phyloP scores from a whole-genome alignment of 2,113 vertebrate species.

The Saccopteryx leptura region DNA sequence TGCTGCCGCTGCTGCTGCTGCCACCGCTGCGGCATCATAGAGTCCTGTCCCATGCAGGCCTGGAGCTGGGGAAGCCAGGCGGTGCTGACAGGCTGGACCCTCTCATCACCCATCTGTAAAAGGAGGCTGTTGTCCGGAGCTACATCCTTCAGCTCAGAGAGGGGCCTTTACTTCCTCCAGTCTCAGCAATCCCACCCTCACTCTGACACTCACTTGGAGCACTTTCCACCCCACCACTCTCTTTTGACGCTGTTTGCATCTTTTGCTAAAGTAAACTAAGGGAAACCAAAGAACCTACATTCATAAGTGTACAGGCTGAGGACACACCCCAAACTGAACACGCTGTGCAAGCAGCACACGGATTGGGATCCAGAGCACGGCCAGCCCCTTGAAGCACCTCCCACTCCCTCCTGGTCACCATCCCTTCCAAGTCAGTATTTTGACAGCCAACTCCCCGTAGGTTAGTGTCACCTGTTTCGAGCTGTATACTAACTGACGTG shows the following conservation, averaged over 20 bases:
- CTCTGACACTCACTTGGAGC: fast-evolving
- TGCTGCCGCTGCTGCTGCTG: fast-evolving
- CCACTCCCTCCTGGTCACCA: fast-evolving
- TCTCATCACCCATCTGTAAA: background rate
- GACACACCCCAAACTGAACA: background rate
- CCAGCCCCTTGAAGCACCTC: fast-evolving
- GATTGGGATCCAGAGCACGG: fast-evolving
- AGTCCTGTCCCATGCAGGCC: background rate
- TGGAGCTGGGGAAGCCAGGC: background rate
- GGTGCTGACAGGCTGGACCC: fast-evolving
- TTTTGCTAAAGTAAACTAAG: background rate
- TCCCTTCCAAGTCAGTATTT: background rate
- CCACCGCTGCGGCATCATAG: fast-evolving
- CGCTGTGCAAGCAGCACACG: fast-evolving
- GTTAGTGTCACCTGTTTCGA: background rate
- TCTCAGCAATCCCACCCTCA: no score
- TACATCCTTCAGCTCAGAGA: background rate
- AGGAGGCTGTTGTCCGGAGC: background rate
- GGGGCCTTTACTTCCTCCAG: background rate
- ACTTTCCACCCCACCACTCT: background rate
- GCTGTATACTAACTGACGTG: fast-evolving
- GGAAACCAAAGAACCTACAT: background rate
- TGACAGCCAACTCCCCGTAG: no score
- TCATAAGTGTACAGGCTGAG: fast-evolving
- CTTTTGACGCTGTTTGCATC: background rate